Percentiles rank a stretch among this genome's conserved stretches.
Conservation (phyloP, 2,113 vertebrate genomes). For the Alethe diademata region DNA sequence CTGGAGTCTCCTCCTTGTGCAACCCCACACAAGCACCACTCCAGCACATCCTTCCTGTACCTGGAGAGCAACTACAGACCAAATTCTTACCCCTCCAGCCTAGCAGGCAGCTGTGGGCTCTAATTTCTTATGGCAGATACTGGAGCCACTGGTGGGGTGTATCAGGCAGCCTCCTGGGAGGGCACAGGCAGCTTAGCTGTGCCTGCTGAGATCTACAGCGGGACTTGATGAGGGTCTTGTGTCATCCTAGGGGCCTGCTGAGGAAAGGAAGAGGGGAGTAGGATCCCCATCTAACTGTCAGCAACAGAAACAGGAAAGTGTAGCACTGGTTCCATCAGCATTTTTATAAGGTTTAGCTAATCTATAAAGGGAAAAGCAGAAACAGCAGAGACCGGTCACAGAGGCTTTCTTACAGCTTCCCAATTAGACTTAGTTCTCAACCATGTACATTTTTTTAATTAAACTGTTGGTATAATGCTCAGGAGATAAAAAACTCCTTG, state of each 20-base stretch:
- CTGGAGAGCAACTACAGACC: not conserved
- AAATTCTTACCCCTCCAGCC: not conserved
- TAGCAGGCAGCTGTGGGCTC: not conserved
- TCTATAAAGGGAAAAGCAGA: not conserved
- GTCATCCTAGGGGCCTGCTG: not conserved
- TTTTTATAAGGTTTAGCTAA: not conserved
- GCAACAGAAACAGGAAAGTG: not conserved
- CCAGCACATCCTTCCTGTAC: not conserved
- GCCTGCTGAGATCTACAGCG: not conserved
- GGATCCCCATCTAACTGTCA: not conserved
- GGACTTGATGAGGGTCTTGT: not conserved
- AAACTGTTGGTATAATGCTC: slow-evolving; percentile 47
- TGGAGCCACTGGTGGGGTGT: not conserved
- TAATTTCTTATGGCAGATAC: accelerated
- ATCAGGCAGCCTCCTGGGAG: not conserved
- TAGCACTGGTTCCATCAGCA: not conserved
- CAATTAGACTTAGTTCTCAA: slow-evolving; percentile 16
- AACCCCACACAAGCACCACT: not conserved
- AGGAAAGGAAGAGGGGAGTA: not conserved
- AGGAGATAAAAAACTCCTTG: slow-evolving; percentile 31
- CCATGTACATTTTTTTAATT: slow-evolving; percentile 48
- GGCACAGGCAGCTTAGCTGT: not conserved
- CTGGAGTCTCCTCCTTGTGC: not conserved
- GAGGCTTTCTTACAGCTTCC: not conserved
- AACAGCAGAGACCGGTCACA: not conserved